These are phyloP conservation scores for Steatornis caripensis DNA, from an alignment of 2,113 vertebrate species.

Conservation along the genomic window DNA sequence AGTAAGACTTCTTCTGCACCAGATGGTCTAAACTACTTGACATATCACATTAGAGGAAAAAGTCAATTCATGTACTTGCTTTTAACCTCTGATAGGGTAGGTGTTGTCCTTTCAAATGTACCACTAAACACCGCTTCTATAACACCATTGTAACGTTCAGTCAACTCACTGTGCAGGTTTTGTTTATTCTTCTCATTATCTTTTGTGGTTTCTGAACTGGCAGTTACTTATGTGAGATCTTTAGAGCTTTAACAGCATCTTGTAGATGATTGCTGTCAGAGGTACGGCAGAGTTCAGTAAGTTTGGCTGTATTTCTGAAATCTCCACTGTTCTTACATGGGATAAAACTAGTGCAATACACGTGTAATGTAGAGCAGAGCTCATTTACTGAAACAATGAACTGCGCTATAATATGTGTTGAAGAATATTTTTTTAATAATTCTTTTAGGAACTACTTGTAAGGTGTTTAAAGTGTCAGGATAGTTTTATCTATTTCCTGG, in stretches of 20 bases:
- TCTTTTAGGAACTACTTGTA: background rate
- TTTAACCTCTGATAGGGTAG: background rate
- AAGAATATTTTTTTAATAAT: background rate
- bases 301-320: background rate
- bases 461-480: background rate
- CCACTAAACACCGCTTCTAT: background rate
- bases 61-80: background rate
- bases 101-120: background rate
- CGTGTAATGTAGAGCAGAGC: fast-evolving
- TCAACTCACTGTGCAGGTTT: background rate
- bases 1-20: background rate
- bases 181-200: background rate
- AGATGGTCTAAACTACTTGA: background rate
- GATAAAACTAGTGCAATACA: background rate
- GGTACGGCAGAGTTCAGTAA: background rate
- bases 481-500: background rate
- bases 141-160: fast-evolving
- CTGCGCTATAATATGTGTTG: background rate
- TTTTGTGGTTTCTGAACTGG: background rate
- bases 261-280: background rate
- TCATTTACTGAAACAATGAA: background rate
- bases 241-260: background rate
- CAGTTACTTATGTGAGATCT: background rate
- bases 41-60: background rate
- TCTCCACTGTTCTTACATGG: background rate